A percentile compares a stretch with the other conserved stretches of the same genome.
Evolutionary conservation across 2,888 invertebrate genomes (phyloP).

Genomic region (Neoaliturus tenellus): DNA sequence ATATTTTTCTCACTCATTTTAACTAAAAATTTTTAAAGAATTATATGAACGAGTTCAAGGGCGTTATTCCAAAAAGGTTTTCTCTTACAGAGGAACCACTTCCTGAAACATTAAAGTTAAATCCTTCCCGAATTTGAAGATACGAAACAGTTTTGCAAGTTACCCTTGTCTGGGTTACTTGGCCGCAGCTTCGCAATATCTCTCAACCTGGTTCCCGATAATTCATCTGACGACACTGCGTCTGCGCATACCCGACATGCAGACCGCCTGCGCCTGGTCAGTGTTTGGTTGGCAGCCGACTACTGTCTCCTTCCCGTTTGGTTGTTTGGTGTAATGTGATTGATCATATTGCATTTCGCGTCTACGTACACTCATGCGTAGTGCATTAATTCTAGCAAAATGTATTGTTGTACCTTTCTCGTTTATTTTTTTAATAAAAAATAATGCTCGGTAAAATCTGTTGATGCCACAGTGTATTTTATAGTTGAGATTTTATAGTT

Average conservation of each 20-base stretch:
- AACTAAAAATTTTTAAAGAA: too few relatives aligned
- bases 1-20: too few relatives aligned
- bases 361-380: not conserved
- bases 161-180: conserved; percentile 4
- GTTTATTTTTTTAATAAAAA: too few relatives aligned
- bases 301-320: not conserved
- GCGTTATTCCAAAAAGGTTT: too few relatives aligned
- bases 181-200: conserved; percentile 11
- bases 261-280: not conserved
- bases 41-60: too few relatives aligned
- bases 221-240: not conserved
- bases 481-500: too few relatives aligned
- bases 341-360: too few relatives aligned
- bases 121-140: not conserved
- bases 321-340: not conserved
- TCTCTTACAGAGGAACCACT: too few relatives aligned
- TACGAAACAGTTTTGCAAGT: not conserved
- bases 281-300: not conserved
- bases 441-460: too few relatives aligned
- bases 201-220: not conserved
- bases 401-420: too few relatives aligned
- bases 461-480: too few relatives aligned
- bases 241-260: not conserved
- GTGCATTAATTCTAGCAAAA: too few relatives aligned
- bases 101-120: not conserved